These are phyloP conservation scores for Lynx canadensis DNA, from an alignment of 2,113 vertebrate species.

Conservation along the genomic window DNA sequence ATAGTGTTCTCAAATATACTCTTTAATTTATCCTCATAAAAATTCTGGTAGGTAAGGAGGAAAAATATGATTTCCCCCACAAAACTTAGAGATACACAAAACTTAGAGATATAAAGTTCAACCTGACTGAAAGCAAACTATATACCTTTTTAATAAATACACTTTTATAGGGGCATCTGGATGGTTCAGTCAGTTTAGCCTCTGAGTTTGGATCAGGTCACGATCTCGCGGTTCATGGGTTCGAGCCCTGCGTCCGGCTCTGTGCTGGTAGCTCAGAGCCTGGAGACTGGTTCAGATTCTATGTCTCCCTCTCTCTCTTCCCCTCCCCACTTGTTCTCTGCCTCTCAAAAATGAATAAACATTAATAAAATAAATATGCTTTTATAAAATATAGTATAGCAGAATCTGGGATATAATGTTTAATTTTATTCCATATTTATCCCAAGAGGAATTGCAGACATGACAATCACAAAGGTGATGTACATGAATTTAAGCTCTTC, in stretches of 20 bases:
- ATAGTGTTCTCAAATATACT: not conserved
- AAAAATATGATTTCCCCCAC: not conserved
- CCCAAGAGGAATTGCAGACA: not conserved
- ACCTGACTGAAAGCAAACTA: not conserved
- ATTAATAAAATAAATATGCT: not conserved
- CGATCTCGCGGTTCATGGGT: too few relatives aligned
- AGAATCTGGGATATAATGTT: not conserved
- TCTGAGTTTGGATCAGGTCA: too few relatives aligned
- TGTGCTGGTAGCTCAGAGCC: too few relatives aligned
- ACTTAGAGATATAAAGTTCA: not conserved
- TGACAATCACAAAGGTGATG: not conserved
- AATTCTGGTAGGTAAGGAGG: not conserved
- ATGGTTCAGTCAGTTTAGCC: too few relatives aligned
- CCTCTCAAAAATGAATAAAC: too few relatives aligned
- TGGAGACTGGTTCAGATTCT: too few relatives aligned
- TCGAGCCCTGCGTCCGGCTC: too few relatives aligned
- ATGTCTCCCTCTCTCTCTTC: too few relatives aligned
- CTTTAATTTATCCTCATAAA: not conserved
- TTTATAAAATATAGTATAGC: not conserved
- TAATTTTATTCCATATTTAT: not conserved
- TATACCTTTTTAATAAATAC: not conserved
- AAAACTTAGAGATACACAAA: not conserved
- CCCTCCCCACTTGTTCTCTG: too few relatives aligned
- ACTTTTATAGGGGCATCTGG: not conserved
- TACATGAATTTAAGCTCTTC: not conserved